Base-by-base conservation (phyloP, 2,113 vertebrate species). In the Psophia crepitans region DNA sequence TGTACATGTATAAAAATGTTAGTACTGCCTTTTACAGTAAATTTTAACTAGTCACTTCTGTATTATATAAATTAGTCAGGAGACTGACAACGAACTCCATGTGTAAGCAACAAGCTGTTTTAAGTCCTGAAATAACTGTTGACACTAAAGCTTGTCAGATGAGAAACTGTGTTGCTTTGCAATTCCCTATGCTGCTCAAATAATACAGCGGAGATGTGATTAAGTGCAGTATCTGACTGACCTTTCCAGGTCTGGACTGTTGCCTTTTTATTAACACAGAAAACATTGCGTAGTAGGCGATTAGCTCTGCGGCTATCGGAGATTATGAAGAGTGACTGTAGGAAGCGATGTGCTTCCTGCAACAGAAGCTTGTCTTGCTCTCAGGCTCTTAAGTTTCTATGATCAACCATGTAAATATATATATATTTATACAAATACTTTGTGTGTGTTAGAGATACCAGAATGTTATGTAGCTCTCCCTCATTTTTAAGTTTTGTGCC, bases 211-310 rank as follows among this genome's bases (percentile, higher is more conserved):
- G 32, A 83, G 64, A 83, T 90, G 81, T 71, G 60, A 89, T 87
- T 87, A 49, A 92, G 53, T 66, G 37, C 35, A 41, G 61, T 83
- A 51, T 90, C 91, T 86, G 70, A 21, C 7, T 89, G 90, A 92
- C 56, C 64, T 98, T 98, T 93, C 48, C 43, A 80, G 60, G 28
- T 9, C 28, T 64, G 60, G 27, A 23, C 24, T 85, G 46, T 32
- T 78, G 56, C 49, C 33, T 90, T 93, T 86, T 35, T 51, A 54
- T 66, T 95, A 93, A 82, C 85, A 83, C 94, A 93, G 51, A 63
- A 95, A 88, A 63, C 44, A 27, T 14, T 32, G 69, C 78, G 54
- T 90, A 76, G 28, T 57, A 56, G 82, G 22, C 1, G 11, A 75
- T 96, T 63, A 70, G 66, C 41, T 94, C 37, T 57, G 11, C 63